Base-by-base conservation (phyloP, 2,797 vertebrate species). In the Agapornis canus region DNA sequence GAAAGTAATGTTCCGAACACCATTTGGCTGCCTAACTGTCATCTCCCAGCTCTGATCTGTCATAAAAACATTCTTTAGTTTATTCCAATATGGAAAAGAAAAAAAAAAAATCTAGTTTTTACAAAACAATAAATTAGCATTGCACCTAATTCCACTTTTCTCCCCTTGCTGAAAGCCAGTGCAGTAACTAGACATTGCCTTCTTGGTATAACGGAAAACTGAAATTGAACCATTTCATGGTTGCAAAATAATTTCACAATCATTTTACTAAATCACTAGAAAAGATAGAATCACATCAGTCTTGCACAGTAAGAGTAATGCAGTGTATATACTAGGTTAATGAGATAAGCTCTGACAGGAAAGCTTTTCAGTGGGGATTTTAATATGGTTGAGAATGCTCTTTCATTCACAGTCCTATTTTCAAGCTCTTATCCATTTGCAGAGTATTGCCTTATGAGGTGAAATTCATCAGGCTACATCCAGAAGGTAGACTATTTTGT, bases 201-300 rank as follows among this genome's bases (percentile, higher is more conserved):
- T 89, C 82, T 93, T 75, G 43, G 47, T 78, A 71, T 57, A 71
- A 78, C 27, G 91, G 48, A 77, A 89, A 85, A 66, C 11, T 64
- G 57, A 93, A 93, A 94, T 19, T 26, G 54, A 94, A 75, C 43
- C 21, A 78, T 85, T 92, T 89, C 66, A 52, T 45, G 54, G 86
- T 71, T 93, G n/a, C 75, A 93, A 94, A 79, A 96, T 57, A 86
- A 48, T 69, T 92, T 95, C 61, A 64, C 63, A 61, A 86, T 85
- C 60, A 8, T 51, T 75, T 40, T 94, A 82, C 69, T 95, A 95
- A 90, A 96, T 96, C 73, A 71, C 51, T 70, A 85, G 79, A 64
- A 60, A 91, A 92, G 47, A 48, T 57, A 51, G 54, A 89, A 92
- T 96, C 86, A 80, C 15, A 80, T 82, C 66, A 86, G n/a, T 60